Evolutionary conservation across 2,888 invertebrate species (phyloP).

Genomic region (Hirtodrosophila duncani): DNA sequence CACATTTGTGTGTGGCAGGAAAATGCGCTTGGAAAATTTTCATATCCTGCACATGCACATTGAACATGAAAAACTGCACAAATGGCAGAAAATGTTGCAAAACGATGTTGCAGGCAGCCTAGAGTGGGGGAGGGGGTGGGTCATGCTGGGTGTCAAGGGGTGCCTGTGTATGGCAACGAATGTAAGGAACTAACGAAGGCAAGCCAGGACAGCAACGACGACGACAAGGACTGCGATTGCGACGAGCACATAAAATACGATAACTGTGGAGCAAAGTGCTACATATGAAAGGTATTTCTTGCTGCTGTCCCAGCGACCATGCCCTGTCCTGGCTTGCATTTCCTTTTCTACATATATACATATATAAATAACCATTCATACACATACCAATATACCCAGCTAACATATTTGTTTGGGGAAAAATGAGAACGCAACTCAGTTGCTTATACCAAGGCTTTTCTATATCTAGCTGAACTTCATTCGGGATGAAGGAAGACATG

Average conservation of each 20-base stretch:
- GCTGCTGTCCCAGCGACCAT: slow-evolving; percentile 3
- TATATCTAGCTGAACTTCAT: too few relatives aligned
- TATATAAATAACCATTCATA: too few relatives aligned
- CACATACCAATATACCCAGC: too few relatives aligned
- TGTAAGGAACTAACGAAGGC: slow-evolving; percentile 13
- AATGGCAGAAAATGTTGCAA: slow-evolving; percentile 71
- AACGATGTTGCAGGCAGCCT: slow-evolving; percentile 36
- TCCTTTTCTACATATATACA: too few relatives aligned
- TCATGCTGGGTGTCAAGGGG: neutral
- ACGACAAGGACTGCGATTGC: slow-evolving; percentile 18
- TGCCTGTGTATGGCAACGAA: slow-evolving; percentile 9
- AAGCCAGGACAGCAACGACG: slow-evolving; percentile 6
- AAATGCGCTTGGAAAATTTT: slow-evolving; percentile 61
- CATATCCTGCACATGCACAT: slow-evolving; percentile 66
- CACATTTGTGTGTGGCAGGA: too few relatives aligned
- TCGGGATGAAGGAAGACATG: too few relatives aligned
- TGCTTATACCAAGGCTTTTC: too few relatives aligned
- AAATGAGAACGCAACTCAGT: too few relatives aligned
- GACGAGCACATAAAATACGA: slow-evolving; percentile 65
- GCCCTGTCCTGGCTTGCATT: too few relatives aligned
- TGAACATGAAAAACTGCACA: slow-evolving; percentile 71
- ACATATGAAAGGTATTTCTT: slow-evolving; percentile 68
- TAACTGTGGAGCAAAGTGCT: slow-evolving; percentile 66
- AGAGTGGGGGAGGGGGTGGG: neutral
- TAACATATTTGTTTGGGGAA: too few relatives aligned